A percentile compares a stretch with the other conserved stretches of the same genome.
phyloP scores from a whole-genome alignment of 2,888 invertebrate genomes.

The Cordilura impudica region DNA sequence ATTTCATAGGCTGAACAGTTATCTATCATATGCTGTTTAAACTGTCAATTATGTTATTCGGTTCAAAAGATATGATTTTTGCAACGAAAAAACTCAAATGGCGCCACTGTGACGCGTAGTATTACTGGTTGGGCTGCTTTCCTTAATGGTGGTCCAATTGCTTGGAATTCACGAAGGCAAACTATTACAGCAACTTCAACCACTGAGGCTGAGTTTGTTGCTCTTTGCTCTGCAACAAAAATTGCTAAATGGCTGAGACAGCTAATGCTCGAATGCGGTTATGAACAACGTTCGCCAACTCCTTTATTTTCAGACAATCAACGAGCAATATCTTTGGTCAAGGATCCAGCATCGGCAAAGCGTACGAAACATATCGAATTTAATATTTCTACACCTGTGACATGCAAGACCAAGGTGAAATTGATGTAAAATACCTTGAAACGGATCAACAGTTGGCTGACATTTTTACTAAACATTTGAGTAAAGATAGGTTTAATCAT shows the following conservation, averaged over 20 bases:
- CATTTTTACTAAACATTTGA: too few species aligned
- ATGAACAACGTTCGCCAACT: conserved; percentile 7
- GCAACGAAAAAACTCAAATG: too few species aligned
- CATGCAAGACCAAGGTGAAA: conserved; percentile 16
- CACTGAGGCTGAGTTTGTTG: conserved; percentile 8
- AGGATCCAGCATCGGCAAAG: conserved; percentile 13
- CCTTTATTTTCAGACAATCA: conserved; percentile 35
- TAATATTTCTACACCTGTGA: conserved; percentile 37
- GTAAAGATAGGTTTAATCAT: too few species aligned
- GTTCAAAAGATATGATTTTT: too few species aligned
- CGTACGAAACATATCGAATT: conserved; percentile 30
- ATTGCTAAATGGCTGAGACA: conserved; percentile 16
- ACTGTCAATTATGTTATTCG: too few species aligned
- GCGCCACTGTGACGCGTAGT: too few species aligned
- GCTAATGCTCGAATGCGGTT: neutral
- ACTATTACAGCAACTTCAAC: conserved; percentile 34
- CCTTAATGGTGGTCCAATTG: conserved; percentile 19
- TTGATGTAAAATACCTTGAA: conserved; percentile 15
- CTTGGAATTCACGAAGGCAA: conserved; percentile 35
- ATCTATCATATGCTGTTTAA: too few species aligned
- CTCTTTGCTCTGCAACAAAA: conserved; percentile 35
- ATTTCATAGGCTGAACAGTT: too few species aligned
- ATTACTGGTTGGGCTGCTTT: conserved; percentile 24
- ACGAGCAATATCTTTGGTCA: conserved; percentile 50
- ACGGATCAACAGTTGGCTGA: neutral